Evolutionary conservation across 2,113 vertebrate genomes (phyloP).

Genomic region (Lampris incognitus): DNA sequence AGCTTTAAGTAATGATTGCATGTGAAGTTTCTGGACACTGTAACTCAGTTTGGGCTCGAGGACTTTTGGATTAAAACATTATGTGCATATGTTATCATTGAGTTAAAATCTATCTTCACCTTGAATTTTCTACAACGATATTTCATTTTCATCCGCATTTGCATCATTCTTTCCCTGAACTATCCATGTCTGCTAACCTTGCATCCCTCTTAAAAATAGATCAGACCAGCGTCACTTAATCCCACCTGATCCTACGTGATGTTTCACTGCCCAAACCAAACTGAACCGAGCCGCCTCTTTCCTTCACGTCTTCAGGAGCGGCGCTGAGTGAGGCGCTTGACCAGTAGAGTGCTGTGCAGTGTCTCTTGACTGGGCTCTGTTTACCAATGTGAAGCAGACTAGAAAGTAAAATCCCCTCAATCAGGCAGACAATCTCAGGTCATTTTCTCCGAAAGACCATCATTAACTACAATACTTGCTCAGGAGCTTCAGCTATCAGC

Average conservation of each 20-base stretch:
- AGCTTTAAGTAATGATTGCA: neutral
- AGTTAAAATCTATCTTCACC: neutral
- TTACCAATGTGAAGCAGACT: constrained; percentile 34
- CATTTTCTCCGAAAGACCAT: constrained; percentile 43
- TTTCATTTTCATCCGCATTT: neutral
- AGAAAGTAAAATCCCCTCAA: constrained; percentile 33
- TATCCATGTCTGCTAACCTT: neutral
- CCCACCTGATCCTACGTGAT: neutral
- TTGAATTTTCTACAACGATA: neutral
- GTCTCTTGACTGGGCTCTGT: constrained; percentile 15
- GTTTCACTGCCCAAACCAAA: neutral
- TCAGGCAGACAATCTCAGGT: constrained; percentile 47
- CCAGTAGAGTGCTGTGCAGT: neutral
- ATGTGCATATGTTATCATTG: constrained; percentile 1
- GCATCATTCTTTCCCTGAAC: neutral
- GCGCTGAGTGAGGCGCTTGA: neutral
- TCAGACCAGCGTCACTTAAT: neutral
- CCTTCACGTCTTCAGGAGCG: neutral
- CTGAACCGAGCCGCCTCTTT: neutral
- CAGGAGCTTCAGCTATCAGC: constrained; percentile 6
- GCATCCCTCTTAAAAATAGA: neutral
- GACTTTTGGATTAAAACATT: neutral
- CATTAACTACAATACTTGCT: constrained; percentile 41
- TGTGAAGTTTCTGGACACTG: neutral
- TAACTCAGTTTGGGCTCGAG: neutral